Conservation (phyloP, 2,113 vertebrate species). For the Actinemys pallida region DNA sequence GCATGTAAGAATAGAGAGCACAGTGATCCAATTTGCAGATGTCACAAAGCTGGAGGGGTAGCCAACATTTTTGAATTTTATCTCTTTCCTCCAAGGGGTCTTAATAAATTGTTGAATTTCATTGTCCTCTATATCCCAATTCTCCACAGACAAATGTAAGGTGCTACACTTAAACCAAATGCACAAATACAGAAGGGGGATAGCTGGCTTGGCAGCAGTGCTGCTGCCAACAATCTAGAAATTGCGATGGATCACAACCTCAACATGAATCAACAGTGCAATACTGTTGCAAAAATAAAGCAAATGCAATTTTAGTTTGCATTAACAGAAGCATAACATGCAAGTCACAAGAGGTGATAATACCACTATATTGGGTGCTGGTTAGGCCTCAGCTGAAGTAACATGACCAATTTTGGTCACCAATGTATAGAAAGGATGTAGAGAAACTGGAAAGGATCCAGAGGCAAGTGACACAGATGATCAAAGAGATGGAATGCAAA, state of each 20-base stretch:
- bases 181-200: neutral
- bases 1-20: no score
- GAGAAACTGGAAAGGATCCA: neutral
- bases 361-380: neutral
- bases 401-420: neutral
- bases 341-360: neutral
- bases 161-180: no score
- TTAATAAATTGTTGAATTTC: no score
- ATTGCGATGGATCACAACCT: neutral
- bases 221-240: neutral
- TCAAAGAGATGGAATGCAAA: neutral
- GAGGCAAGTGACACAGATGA: neutral
- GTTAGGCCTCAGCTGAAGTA: no score
- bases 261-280: neutral
- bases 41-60: no score
- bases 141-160: no score
- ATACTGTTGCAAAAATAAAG: neutral
- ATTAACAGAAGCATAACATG: neutral
- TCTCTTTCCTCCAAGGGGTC: no score
- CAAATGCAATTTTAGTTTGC: neutral
- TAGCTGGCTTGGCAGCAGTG: neutral
- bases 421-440: neutral
- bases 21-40: no score
- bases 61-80: no score
- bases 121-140: no score